Percentiles rank a stretch among this genome's conserved stretches.
Conservation (phyloP, 2,797 vertebrate genomes). For the Erpetoichthys calabaricus region DNA sequence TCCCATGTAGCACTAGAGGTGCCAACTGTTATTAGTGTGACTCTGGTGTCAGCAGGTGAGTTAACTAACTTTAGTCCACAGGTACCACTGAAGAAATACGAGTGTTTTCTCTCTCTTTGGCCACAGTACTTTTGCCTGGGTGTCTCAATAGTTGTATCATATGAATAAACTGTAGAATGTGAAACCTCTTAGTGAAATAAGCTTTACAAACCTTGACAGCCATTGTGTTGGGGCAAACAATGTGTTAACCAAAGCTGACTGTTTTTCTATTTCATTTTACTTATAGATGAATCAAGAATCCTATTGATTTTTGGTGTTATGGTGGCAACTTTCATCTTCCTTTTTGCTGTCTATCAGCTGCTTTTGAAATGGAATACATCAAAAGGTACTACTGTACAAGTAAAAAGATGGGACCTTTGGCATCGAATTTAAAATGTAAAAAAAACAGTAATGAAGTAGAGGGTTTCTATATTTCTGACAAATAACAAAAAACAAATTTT, state of each 20-base stretch:
- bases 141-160: no score
- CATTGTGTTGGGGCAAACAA: no score
- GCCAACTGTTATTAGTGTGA: constrained; percentile 30
- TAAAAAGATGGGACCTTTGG: no score
- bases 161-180: no score
- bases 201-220: no score
- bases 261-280: no score
- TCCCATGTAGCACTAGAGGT: constrained; percentile 46
- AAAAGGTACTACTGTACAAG: neutral
- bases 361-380: neutral
- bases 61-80: constrained; percentile 30
- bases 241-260: no score
- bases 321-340: neutral
- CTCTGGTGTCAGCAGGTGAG: constrained; percentile 29
- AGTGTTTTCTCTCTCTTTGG: constrained; percentile 46
- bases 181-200: no score
- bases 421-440: no score
- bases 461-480: no score
- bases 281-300: neutral
- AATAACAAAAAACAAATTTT: no score
- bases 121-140: constrained; percentile 24
- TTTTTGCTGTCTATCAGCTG: neutral
- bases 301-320: neutral
- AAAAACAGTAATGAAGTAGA: no score
- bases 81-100: constrained; percentile 38